A percentile compares a stretch with the other conserved stretches of the same genome.
These are phyloP conservation scores for Morelia viridis DNA, from an alignment of 2,797 vertebrate species.

Conservation along the genomic window DNA sequence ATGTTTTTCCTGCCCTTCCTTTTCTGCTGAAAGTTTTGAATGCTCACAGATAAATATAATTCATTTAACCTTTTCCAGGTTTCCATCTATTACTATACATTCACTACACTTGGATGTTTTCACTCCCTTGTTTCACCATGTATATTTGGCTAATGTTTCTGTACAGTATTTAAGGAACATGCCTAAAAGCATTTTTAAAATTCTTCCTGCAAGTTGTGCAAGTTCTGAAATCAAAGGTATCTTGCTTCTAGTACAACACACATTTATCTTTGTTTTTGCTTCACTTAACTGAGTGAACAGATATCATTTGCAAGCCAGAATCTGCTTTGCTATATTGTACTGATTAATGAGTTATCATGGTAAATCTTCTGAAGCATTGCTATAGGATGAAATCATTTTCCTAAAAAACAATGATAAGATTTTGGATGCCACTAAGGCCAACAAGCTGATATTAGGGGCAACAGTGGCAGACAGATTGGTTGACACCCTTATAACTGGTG, in stretches of 20 bases:
- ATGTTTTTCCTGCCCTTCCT: not conserved
- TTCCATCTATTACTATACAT: not conserved
- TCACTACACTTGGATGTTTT: not conserved
- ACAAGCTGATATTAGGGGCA: not conserved
- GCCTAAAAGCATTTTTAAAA: not conserved
- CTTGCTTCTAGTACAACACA: not conserved
- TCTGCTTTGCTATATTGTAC: not conserved
- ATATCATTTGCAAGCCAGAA: not conserved
- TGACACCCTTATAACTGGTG: not conserved
- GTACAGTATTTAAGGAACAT: not conserved
- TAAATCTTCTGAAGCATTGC: not conserved
- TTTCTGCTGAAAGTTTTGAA: not conserved
- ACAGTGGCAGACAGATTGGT: not conserved
- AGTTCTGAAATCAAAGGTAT: not conserved
- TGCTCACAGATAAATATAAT: too few species aligned
- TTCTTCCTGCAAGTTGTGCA: not conserved
- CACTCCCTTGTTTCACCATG: not conserved
- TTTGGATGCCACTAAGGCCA: not conserved
- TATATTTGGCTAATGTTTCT: not conserved
- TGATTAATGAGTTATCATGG: not conserved
- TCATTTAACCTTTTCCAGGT: not conserved
- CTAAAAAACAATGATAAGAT: not conserved
- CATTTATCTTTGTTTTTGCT: conserved; percentile 10
- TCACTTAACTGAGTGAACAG: not conserved
- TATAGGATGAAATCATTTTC: not conserved